Conservation (phyloP, 2,797 vertebrate genomes). For the Rhodeus uyekii region DNA sequence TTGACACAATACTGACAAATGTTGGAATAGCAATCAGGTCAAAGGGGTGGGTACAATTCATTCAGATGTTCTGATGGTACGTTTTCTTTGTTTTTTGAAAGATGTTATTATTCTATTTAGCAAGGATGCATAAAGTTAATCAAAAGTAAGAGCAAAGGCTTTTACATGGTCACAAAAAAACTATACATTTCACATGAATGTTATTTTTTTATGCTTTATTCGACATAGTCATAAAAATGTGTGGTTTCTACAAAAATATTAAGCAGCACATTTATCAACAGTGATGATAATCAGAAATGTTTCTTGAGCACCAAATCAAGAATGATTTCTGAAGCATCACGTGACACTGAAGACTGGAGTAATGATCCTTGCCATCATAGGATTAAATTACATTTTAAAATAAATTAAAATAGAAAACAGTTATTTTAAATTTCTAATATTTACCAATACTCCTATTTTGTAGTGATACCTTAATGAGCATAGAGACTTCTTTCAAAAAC, state of each 20-base stretch:
- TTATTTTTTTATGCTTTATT: not conserved
- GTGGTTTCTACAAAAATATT: not conserved
- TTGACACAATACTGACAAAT: slow-evolving; percentile 89
- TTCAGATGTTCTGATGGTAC: not conserved
- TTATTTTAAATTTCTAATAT: not conserved
- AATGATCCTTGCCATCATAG: not conserved
- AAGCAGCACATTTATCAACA: not conserved
- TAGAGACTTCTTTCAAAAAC: not conserved
- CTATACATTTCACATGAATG: not conserved
- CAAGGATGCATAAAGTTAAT: not conserved
- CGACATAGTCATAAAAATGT: not conserved
- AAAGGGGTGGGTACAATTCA: slow-evolving; percentile 82
- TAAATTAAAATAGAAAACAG: not conserved
- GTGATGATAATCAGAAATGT: not conserved
- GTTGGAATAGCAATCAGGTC: slow-evolving; percentile 87
- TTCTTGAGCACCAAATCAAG: not conserved
- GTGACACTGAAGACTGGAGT: not conserved
- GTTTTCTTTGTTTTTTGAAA: not conserved
- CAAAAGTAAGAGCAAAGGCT: not conserved
- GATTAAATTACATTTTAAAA: not conserved
- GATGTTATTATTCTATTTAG: not conserved
- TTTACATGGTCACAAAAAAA: not conserved
- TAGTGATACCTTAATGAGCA: too few species aligned
- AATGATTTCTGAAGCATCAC: not conserved
- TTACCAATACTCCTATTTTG: too few species aligned